Evolutionary conservation across 2,888 invertebrate genomes (phyloP), one percentile per base, ranked within the genome.

Genomic region (Actias luna): DNA sequence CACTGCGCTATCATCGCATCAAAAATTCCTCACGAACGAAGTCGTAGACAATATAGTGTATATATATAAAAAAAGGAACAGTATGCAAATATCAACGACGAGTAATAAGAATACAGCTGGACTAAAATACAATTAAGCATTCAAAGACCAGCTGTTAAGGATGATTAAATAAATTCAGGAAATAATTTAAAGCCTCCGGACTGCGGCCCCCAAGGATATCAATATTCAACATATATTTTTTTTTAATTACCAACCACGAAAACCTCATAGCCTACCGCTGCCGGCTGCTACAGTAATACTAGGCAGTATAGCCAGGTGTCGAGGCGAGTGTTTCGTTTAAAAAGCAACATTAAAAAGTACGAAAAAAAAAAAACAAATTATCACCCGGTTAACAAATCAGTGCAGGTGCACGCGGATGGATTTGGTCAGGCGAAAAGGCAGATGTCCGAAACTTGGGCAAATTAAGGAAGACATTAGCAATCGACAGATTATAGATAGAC

Each of bases 301-400:
- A 83, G 85, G 79, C 82, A 69, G 79, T 79, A 83, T 79, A 73
- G 82, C 88, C 91, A 90, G 91, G 89, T 92, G 91, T 83, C 86
- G 82, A 73, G 73, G 64, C 77, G 74, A 77, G 70, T 76, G 77
- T 83, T 83, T 84, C 71, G 78, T 25, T 50, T 12, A 50, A 50
- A 50, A 50, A 50, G 4, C 4, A 61, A 57, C 78, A 76, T 81
- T 83, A 86, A 85, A 84, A n/a, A n/a, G n/a, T n/a, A n/a, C n/a
- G n/a, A n/a, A n/a, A n/a, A n/a, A 77, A 75, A 78, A 80, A 84
- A 85, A 87, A 86, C 82, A 75, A 75, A 67, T n/a, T 81, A 82
- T 84, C 80, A 77, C 80, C 80, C 77, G 79, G 75, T 82, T 86
- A 89, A 89, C n/a, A 90, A 91, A 91, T 91, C 92, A 80, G 79